Base-by-base conservation (phyloP, 2,113 vertebrate genomes). In the Oryzias javanicus region DNA sequence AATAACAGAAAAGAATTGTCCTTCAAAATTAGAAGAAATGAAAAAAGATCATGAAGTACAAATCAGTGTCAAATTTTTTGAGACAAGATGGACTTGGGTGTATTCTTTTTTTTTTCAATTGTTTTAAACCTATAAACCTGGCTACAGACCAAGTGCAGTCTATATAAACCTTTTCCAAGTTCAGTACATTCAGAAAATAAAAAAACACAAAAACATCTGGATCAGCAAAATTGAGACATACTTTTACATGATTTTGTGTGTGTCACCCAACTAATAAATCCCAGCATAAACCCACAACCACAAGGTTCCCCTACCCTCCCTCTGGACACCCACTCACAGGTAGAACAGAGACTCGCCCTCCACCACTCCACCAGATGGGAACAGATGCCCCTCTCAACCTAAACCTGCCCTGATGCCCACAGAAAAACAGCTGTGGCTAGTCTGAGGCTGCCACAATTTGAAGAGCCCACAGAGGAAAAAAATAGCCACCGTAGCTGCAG, bases 371-470 rank as follows among this genome's bases (percentile, higher is more conserved):
- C 74, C 66, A 69, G 53, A 62, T 51, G 6, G 5, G 50, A 64
- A 79, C 72, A 79, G 72, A 72, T 55, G 60, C 64, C 53, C 55
- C 44, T 67, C 67, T 70, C 55, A 64, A 65, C 55, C 67, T 60
- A 22, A 55, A 57, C 53, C 42, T 53, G 47, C 62, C 41, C 14
- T 6, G 14, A 42, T 10, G 47, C 55, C 55, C 61, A 62, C 67
- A 75, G 62, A 76, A 75, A 75, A 70, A 53, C 67, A 60, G 58
- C 42, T 12, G 46, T 70, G 46, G 64, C 57, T 44, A 12, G 27
- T 35, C 53, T 40, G 41, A 35, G 12, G 40, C 12, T n/a, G 51
- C 48, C 46, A 25, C 66, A 44, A 35, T 55, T 55, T 64, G 59
- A 57, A 67, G 60, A 57, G 53, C 44, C 46, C 49, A 44, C 19